phyloP scores from a whole-genome alignment of 2,113 vertebrate genomes.

The Isichthys henryi region DNA sequence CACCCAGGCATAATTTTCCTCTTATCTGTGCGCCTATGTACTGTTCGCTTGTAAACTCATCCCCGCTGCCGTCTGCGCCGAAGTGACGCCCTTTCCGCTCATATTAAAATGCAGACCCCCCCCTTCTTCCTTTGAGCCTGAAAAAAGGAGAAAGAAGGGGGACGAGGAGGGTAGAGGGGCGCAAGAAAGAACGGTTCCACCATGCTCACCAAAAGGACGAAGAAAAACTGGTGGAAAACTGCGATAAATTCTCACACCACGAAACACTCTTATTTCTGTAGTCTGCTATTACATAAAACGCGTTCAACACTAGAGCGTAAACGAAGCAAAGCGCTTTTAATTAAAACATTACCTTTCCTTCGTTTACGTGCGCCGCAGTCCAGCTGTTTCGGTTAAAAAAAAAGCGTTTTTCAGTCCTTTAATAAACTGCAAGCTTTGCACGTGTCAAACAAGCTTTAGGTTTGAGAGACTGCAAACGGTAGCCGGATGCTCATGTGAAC shows the following conservation, averaged over 20 bases:
- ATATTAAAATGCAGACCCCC: constrained; percentile 23
- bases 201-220: constrained; percentile 38
- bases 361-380: not conserved
- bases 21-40: not conserved
- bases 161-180: constrained; percentile 35
- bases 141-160: constrained; percentile 15
- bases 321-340: not conserved
- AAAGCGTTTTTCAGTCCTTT: no score
- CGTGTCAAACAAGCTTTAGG: not conserved
- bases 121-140: constrained; percentile 21
- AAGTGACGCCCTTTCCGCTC: constrained; percentile 49
- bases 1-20: not conserved
- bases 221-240: no score
- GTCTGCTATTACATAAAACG: not conserved
- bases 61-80: constrained; percentile 25
- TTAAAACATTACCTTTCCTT: not conserved
- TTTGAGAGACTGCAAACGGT: not conserved
- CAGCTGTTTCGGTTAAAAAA: no score
- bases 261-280: not conserved
- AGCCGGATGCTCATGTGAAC: not conserved
- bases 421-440: no score
- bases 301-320: not conserved
- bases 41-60: not conserved
- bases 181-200: constrained; percentile 42
- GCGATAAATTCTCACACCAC: not conserved